These are phyloP conservation scores for Heliothis subflexa DNA, from an alignment of 1,140 invertebrate genomes.

Conservation along the genomic window DNA sequence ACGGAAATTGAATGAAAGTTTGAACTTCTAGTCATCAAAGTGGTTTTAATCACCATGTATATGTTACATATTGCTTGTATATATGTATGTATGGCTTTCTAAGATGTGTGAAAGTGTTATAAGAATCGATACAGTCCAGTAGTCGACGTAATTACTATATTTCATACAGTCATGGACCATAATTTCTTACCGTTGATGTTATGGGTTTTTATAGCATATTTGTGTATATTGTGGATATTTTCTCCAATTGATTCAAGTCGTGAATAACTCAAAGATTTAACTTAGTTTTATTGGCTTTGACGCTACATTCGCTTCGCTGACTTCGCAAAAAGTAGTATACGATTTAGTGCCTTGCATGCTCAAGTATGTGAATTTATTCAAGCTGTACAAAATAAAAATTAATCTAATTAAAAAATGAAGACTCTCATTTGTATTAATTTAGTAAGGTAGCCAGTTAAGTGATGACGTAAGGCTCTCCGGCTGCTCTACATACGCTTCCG, in stretches of 20 bases:
- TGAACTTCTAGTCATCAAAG: not conserved
- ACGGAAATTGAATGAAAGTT: constrained; percentile 27
- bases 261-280: not conserved
- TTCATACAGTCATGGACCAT: constrained; percentile 2
- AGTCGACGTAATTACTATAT: constrained; percentile 5
- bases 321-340: too few relatives aligned
- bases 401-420: too few relatives aligned
- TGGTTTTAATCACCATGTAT: not conserved
- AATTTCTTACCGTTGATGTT: constrained; percentile 1
- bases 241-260: not conserved
- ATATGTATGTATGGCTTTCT: constrained; percentile 16
- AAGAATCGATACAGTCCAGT: constrained; percentile 19
- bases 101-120: constrained; percentile 22
- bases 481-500: constrained; percentile 5
- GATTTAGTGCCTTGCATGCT: too few relatives aligned
- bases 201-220: not conserved
- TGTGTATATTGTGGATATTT: not conserved
- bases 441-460: not conserved
- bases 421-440: too few relatives aligned
- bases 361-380: too few relatives aligned
- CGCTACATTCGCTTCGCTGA: too few relatives aligned
- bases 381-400: too few relatives aligned
- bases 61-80: constrained; percentile 4
- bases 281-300: not conserved
- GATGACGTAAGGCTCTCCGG: not conserved